These are phyloP conservation scores for Mya arenaria DNA, from an alignment of 1,140 invertebrate genomes.

Conservation along the genomic window DNA sequence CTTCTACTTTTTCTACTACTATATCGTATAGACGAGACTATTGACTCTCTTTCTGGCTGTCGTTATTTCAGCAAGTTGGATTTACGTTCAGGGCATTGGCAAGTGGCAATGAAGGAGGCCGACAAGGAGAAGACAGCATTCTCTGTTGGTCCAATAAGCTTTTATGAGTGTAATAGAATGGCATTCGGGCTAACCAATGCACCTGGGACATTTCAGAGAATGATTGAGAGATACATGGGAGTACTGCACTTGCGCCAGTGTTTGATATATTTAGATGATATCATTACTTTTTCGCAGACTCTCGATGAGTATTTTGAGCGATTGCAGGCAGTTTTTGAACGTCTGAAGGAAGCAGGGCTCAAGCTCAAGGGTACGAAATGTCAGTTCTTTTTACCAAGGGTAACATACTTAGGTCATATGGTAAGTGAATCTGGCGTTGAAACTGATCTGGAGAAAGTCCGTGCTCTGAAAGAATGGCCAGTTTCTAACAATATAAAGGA, in stretches of 20 bases:
- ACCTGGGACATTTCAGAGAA: constrained; percentile 30
- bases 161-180: constrained; percentile 39
- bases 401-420: constrained; percentile 59
- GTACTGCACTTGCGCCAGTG: constrained; percentile 13
- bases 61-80: constrained; percentile 81
- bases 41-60: constrained; percentile 76
- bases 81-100: constrained; percentile 73
- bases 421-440: constrained; percentile 61
- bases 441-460: constrained; percentile 79
- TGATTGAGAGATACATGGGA: constrained; percentile 23
- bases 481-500: constrained; percentile 72
- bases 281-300: constrained; percentile 40
- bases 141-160: constrained; percentile 27
- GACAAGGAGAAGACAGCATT: constrained; percentile 77
- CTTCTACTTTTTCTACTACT: background rate
- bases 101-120: constrained; percentile 74
- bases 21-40: constrained; percentile 71
- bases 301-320: no score
- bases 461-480: constrained; percentile 72
- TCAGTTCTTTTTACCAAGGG: constrained; percentile 73
- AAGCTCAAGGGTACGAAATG: constrained; percentile 75
- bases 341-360: constrained; percentile 58
- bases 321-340: constrained; percentile 68
- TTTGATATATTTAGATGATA: constrained; percentile 55
- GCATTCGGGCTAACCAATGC: constrained; percentile 3